A percentile compares a stretch with the other conserved stretches of the same genome.
Conservation (phyloP, 1,140 invertebrate species). For the Diprion similis region DNA sequence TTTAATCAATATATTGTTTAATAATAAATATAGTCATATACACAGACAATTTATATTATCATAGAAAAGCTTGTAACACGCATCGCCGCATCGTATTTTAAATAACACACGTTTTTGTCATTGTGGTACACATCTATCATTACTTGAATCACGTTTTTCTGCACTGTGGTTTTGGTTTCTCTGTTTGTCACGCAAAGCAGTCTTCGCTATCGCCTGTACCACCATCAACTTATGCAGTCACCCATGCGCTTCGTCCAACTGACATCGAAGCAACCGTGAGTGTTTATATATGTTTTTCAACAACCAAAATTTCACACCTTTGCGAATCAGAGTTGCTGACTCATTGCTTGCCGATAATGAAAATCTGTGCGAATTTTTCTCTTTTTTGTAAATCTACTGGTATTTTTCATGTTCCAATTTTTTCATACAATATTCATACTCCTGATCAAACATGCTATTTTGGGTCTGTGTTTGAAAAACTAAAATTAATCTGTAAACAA, state of each 20-base stretch:
- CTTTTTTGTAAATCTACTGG: no score
- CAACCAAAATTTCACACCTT: background rate
- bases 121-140: background rate
- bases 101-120: conserved; percentile 48
- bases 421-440: no score
- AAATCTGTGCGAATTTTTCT: no score
- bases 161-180: conserved; percentile 60
- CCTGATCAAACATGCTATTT: no score
- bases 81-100: conserved; percentile 43
- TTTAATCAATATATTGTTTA: conserved; percentile 18
- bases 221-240: conserved; percentile 32
- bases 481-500: no score
- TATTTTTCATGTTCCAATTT: no score
- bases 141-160: conserved; percentile 27
- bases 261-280: conserved; percentile 50
- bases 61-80: conserved; percentile 46
- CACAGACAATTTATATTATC: conserved; percentile 17
- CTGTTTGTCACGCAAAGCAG: conserved; percentile 56
- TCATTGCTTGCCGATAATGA: no score
- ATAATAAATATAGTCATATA: conserved; percentile 18
- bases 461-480: no score
- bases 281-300: conserved; percentile 21
- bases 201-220: conserved; percentile 50
- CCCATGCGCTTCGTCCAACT: conserved; percentile 44
- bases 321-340: no score